Percentiles rank a stretch among this genome's conserved stretches.
These are phyloP conservation scores for Parnassius orleans DNA, from an alignment of 2,888 invertebrate species.

Conservation along the genomic window DNA sequence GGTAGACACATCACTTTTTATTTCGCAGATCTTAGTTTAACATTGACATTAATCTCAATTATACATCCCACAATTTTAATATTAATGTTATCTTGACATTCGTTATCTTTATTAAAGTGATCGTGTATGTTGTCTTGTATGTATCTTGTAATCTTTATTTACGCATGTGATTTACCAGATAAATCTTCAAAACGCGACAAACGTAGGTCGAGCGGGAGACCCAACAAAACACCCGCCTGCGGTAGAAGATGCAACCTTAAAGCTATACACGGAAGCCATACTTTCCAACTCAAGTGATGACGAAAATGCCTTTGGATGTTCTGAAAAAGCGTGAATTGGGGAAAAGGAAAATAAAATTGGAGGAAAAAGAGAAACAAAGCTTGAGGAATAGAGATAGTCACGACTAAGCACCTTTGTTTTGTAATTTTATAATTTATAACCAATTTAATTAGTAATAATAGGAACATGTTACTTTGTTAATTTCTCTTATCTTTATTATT, in stretches of 20 bases:
- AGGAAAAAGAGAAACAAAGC: constrained; percentile 29
- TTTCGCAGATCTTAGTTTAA: too few species aligned
- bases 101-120: too few species aligned
- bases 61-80: too few species aligned
- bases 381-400: constrained; percentile 40
- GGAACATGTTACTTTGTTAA: too few species aligned
- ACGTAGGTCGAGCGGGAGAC: constrained; percentile 41
- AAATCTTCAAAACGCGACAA: constrained; percentile 44
- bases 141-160: too few species aligned
- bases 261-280: constrained; percentile 52
- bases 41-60: too few species aligned
- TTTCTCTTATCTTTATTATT: too few species aligned
- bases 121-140: too few species aligned
- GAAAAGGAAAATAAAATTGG: constrained; percentile 42
- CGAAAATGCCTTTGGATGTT: constrained; percentile 24
- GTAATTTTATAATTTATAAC: background rate
- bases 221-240: constrained; percentile 26
- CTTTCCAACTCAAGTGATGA: constrained; percentile 37
- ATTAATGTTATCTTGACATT: too few species aligned
- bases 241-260: constrained; percentile 44
- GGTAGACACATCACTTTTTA: too few species aligned
- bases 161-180: background rate
- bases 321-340: constrained; percentile 19
- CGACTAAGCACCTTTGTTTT: constrained; percentile 36
- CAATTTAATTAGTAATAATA: too few species aligned